These are phyloP conservation scores for Drosophila nr. fundita DNA, from an alignment of 2,888 invertebrate species.

Conservation along the genomic window DNA sequence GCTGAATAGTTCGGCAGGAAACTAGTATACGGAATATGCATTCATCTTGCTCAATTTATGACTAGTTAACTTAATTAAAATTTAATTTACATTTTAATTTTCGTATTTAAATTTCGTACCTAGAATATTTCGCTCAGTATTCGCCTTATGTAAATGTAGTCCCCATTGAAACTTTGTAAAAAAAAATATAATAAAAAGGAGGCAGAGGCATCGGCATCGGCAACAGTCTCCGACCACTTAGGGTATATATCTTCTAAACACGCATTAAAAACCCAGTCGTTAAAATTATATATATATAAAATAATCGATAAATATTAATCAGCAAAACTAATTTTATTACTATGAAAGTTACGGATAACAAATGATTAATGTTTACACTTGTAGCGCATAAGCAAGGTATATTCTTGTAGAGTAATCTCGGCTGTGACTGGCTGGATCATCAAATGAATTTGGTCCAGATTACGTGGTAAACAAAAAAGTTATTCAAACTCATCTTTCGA, in stretches of 20 bases:
- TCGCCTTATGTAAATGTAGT: not conserved
- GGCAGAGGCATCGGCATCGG: no score
- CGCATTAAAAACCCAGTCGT: not conserved
- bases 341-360: not conserved
- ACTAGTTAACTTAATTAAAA: no score
- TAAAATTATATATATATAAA: not conserved
- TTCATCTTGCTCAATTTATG: not conserved
- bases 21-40: not conserved
- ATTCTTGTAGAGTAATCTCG: not conserved
- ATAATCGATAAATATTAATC: not conserved
- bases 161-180: not conserved
- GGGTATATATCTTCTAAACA: not conserved
- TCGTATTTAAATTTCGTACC: not conserved
- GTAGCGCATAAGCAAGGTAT: not conserved
- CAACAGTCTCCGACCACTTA: no score
- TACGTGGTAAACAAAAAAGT: not conserved
- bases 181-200: not conserved
- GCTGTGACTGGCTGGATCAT: not conserved
- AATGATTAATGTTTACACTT: not conserved
- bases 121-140: conserved; percentile 15
- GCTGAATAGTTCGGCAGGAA: not conserved
- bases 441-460: not conserved
- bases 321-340: not conserved
- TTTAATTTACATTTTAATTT: not conserved
- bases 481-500: not conserved